Evolutionary conservation across 2,797 vertebrate genomes (phyloP).

Genomic region (Esox masquinongy): DNA sequence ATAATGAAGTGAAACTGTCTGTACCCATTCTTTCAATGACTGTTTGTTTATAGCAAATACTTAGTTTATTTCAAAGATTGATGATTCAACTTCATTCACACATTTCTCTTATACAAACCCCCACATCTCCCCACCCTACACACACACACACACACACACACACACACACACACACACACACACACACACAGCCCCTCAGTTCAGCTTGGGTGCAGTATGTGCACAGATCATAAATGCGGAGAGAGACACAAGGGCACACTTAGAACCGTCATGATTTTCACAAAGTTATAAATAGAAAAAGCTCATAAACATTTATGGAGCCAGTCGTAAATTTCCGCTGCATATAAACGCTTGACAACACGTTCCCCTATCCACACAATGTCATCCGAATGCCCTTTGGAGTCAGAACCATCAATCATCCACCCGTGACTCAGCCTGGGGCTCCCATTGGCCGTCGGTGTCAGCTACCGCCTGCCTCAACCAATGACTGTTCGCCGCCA

Average conservation of each 20-base stretch:
- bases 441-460: slow-evolving; percentile 47
- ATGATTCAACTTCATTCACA: too few species aligned
- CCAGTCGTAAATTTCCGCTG: slow-evolving; percentile 69
- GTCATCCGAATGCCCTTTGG: slow-evolving; percentile 76
- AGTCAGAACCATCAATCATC: slow-evolving; percentile 64
- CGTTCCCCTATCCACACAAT: slow-evolving; percentile 75
- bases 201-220: slow-evolving; percentile 54
- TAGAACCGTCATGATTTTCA: slow-evolving; percentile 70
- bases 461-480: background rate
- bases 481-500: slow-evolving; percentile 45
- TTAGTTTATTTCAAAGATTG: too few species aligned
- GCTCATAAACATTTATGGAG: slow-evolving; percentile 82
- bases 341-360: slow-evolving; percentile 75
- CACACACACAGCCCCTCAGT: slow-evolving; percentile 62
- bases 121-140: slow-evolving; percentile 2
- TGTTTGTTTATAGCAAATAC: too few species aligned
- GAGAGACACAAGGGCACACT: slow-evolving; percentile 62
- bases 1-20: too few species aligned
- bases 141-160: slow-evolving; percentile 40
- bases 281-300: slow-evolving; percentile 79
- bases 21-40: too few species aligned
- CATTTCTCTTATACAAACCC: too few species aligned
- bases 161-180: slow-evolving; percentile 35
- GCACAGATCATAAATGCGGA: slow-evolving; percentile 69
- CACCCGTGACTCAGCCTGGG: slow-evolving; percentile 36